phyloP scores from a whole-genome alignment of 2,888 invertebrate species.

The Mycalesis mineus region DNA sequence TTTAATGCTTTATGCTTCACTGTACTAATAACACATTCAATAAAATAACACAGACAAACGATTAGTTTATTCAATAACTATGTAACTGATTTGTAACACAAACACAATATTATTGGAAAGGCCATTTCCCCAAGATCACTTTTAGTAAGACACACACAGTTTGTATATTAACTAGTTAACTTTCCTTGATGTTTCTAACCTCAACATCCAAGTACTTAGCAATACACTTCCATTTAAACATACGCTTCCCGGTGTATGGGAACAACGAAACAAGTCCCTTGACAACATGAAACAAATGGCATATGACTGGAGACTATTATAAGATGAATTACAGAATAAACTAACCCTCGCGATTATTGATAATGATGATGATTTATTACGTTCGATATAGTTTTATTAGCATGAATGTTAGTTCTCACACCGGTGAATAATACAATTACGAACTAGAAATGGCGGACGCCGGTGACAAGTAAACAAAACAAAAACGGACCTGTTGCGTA shows the following conservation, averaged over 20 bases:
- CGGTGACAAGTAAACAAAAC: conserved; percentile 80
- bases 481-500: conserved; percentile 80
- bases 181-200: conserved; percentile 9
- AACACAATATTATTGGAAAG: conserved; percentile 6
- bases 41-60: not conserved
- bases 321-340: conserved; percentile 8
- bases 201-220: not conserved
- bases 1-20: too few relatives aligned
- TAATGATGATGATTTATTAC: conserved; percentile 9
- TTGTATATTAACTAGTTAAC: not conserved
- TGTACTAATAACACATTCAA: not conserved
- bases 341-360: conserved; percentile 7
- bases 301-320: conserved; percentile 9
- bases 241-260: not conserved
- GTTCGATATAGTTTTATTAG: conserved; percentile 12
- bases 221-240: not conserved
- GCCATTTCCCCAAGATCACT: conserved; percentile 11
- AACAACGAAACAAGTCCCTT: conserved; percentile 20
- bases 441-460: conserved; percentile 78
- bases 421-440: conserved; percentile 68
- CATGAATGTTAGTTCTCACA: conserved; percentile 32
- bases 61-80: not conserved
- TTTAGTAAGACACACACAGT: not conserved
- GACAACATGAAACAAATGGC: conserved; percentile 11
- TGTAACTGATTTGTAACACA: conserved; percentile 8